phyloP scores from a whole-genome alignment of 2,113 vertebrate species.

The Microtus oregoni region DNA sequence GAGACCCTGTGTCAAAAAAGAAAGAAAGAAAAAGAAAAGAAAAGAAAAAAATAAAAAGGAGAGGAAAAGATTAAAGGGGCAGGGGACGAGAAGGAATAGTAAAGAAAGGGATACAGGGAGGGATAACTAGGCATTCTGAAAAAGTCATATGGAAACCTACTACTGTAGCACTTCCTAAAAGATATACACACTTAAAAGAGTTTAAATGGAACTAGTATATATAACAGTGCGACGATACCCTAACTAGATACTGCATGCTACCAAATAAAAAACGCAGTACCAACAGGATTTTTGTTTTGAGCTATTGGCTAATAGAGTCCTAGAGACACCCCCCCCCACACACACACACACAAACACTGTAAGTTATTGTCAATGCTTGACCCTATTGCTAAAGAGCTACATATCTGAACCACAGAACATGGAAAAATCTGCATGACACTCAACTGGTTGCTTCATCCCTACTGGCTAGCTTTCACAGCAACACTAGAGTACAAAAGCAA shows the following conservation, averaged over 20 bases:
- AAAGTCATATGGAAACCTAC: background rate
- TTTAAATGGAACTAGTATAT: background rate
- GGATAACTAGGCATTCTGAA: background rate
- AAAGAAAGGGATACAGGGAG: background rate
- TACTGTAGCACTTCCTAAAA: background rate
- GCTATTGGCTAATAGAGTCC: background rate
- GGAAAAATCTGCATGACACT: background rate
- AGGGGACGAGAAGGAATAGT: background rate
- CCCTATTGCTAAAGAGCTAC: background rate
- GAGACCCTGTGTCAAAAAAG: background rate
- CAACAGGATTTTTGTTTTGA: background rate
- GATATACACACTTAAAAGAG: background rate
- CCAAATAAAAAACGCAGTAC: background rate
- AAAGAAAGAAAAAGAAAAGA: rapidly evolving
- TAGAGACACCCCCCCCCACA: background rate
- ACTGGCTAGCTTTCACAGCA: background rate
- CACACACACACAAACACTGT: background rate
- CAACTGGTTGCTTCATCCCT: background rate
- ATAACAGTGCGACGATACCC: background rate
- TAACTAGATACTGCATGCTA: background rate
- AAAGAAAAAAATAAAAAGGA: no score
- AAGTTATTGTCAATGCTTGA: background rate
- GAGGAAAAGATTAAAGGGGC: background rate
- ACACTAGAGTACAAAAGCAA: background rate
- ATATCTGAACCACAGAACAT: background rate